Base-by-base conservation (phyloP, 1,140 invertebrate species). In the Neuroterus valhalla region DNA sequence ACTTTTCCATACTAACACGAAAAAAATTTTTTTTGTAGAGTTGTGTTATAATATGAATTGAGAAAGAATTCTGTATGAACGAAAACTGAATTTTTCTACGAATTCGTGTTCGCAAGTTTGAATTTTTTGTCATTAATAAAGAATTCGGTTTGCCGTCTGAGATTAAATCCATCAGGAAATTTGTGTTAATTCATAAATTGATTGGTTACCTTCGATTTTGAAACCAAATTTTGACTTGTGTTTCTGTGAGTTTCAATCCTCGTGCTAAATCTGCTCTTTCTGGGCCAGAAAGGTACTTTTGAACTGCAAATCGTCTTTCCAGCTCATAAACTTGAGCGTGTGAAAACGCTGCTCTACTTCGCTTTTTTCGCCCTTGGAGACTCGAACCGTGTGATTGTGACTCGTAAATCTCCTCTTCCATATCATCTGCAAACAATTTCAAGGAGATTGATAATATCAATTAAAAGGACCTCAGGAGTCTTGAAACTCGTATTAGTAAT, bases 321-420 rank as follows among this genome's bases (percentile, higher is more conserved):
- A 99, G 89, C 87, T 99, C 97, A 88, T 97, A 98, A 2, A 96
- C 97, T 90, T 98, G 95, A 31, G 96, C 96, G 88, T 99, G 98
- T 44, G 97, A 98, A 85, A 99, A 99, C 1, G 98, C 97, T 0
- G 98, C 97, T 77, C 97, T 92, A 23, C 97, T 98, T 44, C 97
- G 92, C 86, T 98, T 98, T 91, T 98, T 98, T 62, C 97, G 91
- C n/a, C 89, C 91, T 48, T 88, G 85, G 17, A 86, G 72, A 44
- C 75, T 86, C 38, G 85, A 87, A 0, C 86, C 83, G 74, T 89
- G 88, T n/a, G 78, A 85, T 76, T 89, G 88, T 52, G 81, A 75
- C 71, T 90, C 89, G 78, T 78, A 90, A 17, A 89, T 83, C 31
- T 90, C 89, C 21, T 89, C 89, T 44, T 90, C 89, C 38, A 86